Evolutionary conservation across 2,888 invertebrate genomes (phyloP), one percentile per base, ranked within the genome.

Genomic region (Athrips mouffetella): DNA sequence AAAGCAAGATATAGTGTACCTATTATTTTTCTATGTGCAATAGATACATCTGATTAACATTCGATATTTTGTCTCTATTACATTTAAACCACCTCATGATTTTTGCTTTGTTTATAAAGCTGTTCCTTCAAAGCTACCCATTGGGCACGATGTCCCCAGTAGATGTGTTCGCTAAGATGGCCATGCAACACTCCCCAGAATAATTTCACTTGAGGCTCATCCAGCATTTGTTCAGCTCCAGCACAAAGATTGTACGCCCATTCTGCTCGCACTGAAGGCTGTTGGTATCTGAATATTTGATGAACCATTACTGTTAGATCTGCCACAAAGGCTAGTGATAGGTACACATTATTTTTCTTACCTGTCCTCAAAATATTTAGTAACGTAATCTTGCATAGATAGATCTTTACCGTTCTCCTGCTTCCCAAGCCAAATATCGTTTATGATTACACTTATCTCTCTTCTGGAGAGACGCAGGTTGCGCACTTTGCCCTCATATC

Each of bases 201-300:
- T 60, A 89, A 55, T 58, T 76, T 76, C 47, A 88, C 83, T 30
- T 80, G 80, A 5, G 83, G 80, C 64, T 89, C 89, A 59, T 89
- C 89, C 46, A 86, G 67, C 81, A 80, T 78, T 61, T 84, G 86
- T 52, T 87, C 87, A 0, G 80, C 86, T 39, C 86, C 81, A 1
- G 84, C 84, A 65, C 87, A 88, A 55, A 89, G 62, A 62, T 88
- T 89, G 72, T 89, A 89, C 5, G 89, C 85, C 89, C 89, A 89
- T 53, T 89, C 89, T 0, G 86, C 87, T n/a, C 89, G 83, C 18
- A 88, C 78, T 2, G 76, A 73, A 0, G 80, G 65, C 55, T 89
- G 88, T 40, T 84, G 85, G 62, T 89, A 89, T 55, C 88, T 89
- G 48, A 1, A 16, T 5, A 23, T 2, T 5, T n/a, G n/a, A n/a